phyloP scores from a whole-genome alignment of 2,888 invertebrate genomes.

The Melinopterus prodromus region DNA sequence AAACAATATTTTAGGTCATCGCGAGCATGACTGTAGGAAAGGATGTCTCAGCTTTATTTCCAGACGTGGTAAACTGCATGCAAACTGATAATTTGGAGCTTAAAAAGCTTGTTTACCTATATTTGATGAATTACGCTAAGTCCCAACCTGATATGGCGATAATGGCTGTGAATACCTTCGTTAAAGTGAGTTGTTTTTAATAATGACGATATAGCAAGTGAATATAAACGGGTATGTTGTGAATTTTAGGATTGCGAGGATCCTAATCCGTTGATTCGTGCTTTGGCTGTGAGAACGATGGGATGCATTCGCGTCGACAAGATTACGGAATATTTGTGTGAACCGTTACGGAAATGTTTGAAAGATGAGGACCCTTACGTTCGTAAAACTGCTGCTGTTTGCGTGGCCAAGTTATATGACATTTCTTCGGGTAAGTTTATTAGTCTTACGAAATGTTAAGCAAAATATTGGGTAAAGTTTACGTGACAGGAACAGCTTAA shows the following conservation, averaged over 20 bases:
- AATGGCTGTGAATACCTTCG: slow-evolving; percentile 99
- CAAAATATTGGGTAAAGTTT: too few relatives aligned
- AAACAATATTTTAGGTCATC: slow-evolving; percentile 76
- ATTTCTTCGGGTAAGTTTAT: slow-evolving; percentile 69
- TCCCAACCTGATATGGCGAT: slow-evolving; percentile 99
- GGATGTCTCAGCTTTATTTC: slow-evolving; percentile 98
- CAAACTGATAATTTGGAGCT: slow-evolving; percentile 99
- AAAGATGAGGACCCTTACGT: slow-evolving; percentile 98
- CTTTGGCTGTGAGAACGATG: slow-evolving; percentile 98
- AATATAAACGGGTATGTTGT: slow-evolving; percentile 28
- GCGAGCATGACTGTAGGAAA: slow-evolving; percentile 99
- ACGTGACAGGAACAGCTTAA: too few relatives aligned
- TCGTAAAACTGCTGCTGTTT: slow-evolving; percentile 98
- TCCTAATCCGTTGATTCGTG: slow-evolving; percentile 97
- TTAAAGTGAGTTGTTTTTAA: slow-evolving; percentile 74
- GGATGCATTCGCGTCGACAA: slow-evolving; percentile 99
- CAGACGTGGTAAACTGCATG: slow-evolving; percentile 99
- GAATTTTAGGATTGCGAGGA: slow-evolving; percentile 93
- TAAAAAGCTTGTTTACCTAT: slow-evolving; percentile 98
- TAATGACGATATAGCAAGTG: background rate
- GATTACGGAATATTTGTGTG: slow-evolving; percentile 99
- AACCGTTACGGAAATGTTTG: slow-evolving; percentile 93
- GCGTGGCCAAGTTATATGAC: slow-evolving; percentile 98
- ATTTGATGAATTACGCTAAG: slow-evolving; percentile 99
- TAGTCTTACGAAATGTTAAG: slow-evolving; percentile 57